Evolutionary conservation across 2,797 vertebrate species (phyloP).

Genomic region (Echiichthys vipera): DNA sequence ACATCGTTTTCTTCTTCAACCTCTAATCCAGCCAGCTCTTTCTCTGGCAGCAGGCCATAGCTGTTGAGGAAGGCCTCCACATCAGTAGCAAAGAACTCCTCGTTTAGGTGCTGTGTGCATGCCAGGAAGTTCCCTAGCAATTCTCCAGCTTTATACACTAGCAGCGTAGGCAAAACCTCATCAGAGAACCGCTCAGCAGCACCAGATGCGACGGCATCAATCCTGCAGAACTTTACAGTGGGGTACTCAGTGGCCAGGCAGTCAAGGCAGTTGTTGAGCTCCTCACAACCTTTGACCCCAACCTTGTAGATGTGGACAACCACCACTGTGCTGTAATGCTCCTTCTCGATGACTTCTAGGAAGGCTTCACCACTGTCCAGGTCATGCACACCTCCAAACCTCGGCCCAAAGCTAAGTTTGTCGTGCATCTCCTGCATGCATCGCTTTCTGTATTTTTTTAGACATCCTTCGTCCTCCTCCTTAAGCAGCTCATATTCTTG

Average conservation of each 20-base stretch:
- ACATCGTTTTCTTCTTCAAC: slow-evolving; percentile 79
- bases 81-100: slow-evolving; percentile 95
- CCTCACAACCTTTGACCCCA: slow-evolving; percentile 89
- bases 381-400: slow-evolving; percentile 90
- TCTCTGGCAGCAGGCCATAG: slow-evolving; percentile 95
- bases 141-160: slow-evolving; percentile 96
- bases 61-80: slow-evolving; percentile 96
- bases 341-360: slow-evolving; percentile 93
- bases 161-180: slow-evolving; percentile 91
- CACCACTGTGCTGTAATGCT: slow-evolving; percentile 90
- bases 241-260: slow-evolving; percentile 92
- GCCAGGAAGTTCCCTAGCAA: slow-evolving; percentile 95
- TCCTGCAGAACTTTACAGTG: slow-evolving; percentile 95
- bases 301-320: slow-evolving; percentile 94
- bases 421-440: slow-evolving; percentile 99
- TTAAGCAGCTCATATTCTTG: slow-evolving; percentile 96
- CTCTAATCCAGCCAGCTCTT: slow-evolving; percentile 81
- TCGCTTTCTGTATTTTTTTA: slow-evolving; percentile 93
- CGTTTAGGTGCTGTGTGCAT: slow-evolving; percentile 88
- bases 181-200: slow-evolving; percentile 92
- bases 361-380: slow-evolving; percentile 90
- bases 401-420: slow-evolving; percentile 94
- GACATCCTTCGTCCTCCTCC: slow-evolving; percentile 92
- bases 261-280: slow-evolving; percentile 90
- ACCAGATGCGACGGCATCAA: slow-evolving; percentile 90